Base-by-base conservation (phyloP, 1,140 invertebrate genomes). In the Potamilus streckersoni region DNA sequence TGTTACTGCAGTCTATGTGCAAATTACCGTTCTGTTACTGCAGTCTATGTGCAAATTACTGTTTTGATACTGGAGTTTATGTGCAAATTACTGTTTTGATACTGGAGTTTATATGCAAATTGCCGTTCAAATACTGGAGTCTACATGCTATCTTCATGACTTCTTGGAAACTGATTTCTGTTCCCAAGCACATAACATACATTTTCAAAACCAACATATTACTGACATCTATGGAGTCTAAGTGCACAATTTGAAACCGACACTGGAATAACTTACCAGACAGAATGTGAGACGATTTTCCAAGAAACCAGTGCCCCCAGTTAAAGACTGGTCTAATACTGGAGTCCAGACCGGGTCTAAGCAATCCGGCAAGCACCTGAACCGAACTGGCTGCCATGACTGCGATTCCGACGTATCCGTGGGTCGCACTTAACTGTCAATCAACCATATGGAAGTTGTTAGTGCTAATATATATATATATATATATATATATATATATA, bases 231-330 rank as follows among this genome's bases (percentile, higher is more conserved):
- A 66, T 71, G 23, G 11, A 71, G n/a, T 17, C 23, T 66, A 55
- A 58, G 19, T 14, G 57, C 57, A 57, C 62, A 11, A 66, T 62
- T 60, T 49, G 13, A 56, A 66, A 59, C 2, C 11, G 14, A 55
- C 62, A 31, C 15, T 23, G 11, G 11, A 2, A 58, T 2, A 38
- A 55, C 76, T 70, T 92, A 97, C 96, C 95, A 86, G 93, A 95
- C 67, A 96, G 90, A 78, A 97, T 95, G 84, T 97, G 96, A 1
- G 96, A 95, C 8, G 93, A 88, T 89, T 97, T 97, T 57, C 97
- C 97, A 68, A 95, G 91, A 60, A 95, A 90, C 95, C 96, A 97
- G 90, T 98, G 97, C 8, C 92, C 84, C 96, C 96, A 98, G 88
- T 98, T 98, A 91, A 98, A 98, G 71, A 96, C 89, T 0, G 94